Evolutionary conservation across 92 coral and sea anemone genomes (phyloP).

Genomic region (Phymanthus crucifer): DNA sequence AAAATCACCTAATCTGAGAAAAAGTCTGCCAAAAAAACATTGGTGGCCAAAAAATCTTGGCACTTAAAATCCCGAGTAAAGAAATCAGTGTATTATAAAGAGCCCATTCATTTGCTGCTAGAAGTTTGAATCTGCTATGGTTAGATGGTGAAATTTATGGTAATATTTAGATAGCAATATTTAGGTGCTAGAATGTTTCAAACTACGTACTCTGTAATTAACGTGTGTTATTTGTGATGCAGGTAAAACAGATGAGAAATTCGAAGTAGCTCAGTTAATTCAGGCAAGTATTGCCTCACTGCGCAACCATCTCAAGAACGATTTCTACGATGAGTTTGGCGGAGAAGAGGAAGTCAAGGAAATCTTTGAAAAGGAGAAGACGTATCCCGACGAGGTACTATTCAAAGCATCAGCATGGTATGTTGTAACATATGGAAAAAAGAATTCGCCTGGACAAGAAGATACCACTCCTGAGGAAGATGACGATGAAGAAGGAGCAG

Average conservation of each 20-base stretch:
- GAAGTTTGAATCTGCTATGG: not conserved
- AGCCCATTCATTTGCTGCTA: no score
- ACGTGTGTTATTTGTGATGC: not conserved
- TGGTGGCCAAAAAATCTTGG: not conserved
- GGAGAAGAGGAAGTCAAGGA: slow-evolving; percentile 73
- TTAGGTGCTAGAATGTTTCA: not conserved
- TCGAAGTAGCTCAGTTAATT: slow-evolving; percentile 87
- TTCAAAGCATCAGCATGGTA: slow-evolving; percentile 96
- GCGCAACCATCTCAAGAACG: slow-evolving; percentile 65
- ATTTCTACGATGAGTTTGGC: slow-evolving; percentile 76
- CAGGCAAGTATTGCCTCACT: slow-evolving; percentile 76
- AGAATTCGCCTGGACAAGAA: slow-evolving; percentile 11
- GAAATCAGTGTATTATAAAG: no score
- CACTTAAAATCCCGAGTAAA: not conserved
- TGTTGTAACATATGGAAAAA: slow-evolving; percentile 56
- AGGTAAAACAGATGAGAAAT: slow-evolving; percentile 78
- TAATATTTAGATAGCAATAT: no score
- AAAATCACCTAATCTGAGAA: no score
- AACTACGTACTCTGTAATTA: not conserved
- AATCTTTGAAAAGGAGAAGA: slow-evolving; percentile 41
- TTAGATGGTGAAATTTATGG: no score
- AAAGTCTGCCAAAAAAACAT: no score
- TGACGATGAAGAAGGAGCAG: not conserved
- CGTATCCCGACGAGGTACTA: slow-evolving; percentile 58
- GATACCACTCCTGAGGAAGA: slow-evolving; percentile 19